phyloP scores from a whole-genome alignment of 1,140 invertebrate species.

The Teleopsis dalmanni region DNA sequence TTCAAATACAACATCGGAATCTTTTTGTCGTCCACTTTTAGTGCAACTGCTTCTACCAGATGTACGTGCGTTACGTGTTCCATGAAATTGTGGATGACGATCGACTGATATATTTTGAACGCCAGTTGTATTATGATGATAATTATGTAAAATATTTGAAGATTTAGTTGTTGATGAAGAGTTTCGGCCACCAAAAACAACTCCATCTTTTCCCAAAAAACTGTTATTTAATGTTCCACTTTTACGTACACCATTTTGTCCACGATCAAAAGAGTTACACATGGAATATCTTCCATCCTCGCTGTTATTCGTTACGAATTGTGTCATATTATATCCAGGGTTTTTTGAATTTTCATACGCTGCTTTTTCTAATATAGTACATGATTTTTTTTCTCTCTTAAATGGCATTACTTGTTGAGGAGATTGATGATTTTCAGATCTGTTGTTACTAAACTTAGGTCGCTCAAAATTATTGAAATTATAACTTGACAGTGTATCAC shows the following conservation, averaged over 20 bases:
- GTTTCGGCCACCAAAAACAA: constrained; percentile 12
- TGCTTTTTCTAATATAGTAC: constrained; percentile 20
- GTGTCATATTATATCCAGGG: constrained; percentile 34
- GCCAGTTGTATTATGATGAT: constrained; percentile 11
- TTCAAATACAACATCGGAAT: constrained; percentile 2
- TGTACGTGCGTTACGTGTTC: constrained; percentile 10
- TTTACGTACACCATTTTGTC: constrained; percentile 31
- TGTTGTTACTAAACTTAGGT: constrained; percentile 26
- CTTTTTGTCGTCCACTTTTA: constrained; percentile 1
- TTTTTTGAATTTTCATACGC: constrained; percentile 33
- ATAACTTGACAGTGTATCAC: constrained; percentile 22
- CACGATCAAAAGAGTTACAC: constrained; percentile 36
- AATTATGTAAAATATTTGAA: constrained; percentile 1
- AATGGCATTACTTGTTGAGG: too few relatives aligned
- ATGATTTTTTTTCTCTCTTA: constrained; percentile 18
- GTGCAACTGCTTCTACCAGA: too few relatives aligned
- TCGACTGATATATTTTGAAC: constrained; percentile 19
- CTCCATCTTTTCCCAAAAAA: constrained; percentile 5
- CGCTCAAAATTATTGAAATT: constrained; percentile 42
- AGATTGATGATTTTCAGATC: not conserved
- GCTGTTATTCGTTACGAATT: constrained; percentile 9
- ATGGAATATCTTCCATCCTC: constrained; percentile 22
- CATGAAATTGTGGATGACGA: constrained; percentile 10
- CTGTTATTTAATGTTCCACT: constrained; percentile 39
- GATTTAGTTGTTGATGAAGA: constrained; percentile 13